phyloP scores from a whole-genome alignment of 2,888 invertebrate genomes.

The Hetaerina titia region DNA sequence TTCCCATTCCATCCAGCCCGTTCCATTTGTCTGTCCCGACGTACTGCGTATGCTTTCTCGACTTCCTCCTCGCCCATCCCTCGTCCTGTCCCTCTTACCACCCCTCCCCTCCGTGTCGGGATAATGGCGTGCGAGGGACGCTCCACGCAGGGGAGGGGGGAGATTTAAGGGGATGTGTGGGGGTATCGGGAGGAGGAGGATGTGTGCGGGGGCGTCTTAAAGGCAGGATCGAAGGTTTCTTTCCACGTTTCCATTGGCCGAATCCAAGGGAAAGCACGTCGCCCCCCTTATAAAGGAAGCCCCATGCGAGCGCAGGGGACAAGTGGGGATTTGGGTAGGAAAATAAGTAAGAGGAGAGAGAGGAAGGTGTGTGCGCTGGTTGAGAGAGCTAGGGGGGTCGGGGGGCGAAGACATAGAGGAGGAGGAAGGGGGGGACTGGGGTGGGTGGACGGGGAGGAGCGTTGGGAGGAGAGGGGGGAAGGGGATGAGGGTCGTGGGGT shows the following conservation, averaged over 20 bases:
- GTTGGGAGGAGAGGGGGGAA: background rate
- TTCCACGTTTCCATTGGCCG: slow-evolving; percentile 49
- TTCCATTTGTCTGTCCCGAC: background rate
- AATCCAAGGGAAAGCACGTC: slow-evolving; percentile 54
- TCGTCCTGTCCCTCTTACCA: background rate
- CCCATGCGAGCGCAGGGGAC: slow-evolving; percentile 34
- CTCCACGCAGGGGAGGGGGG: background rate
- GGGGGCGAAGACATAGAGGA: too few relatives aligned
- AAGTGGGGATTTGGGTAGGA: background rate
- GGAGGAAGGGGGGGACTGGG: background rate
- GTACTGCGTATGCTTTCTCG: too few relatives aligned
- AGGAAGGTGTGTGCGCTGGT: background rate
- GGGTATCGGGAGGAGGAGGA: background rate
- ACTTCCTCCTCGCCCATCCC: background rate
- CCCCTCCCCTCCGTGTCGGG: background rate
- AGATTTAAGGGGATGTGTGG: background rate
- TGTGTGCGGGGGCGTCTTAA: slow-evolving; percentile 19
- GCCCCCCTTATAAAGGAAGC: slow-evolving; percentile 33
- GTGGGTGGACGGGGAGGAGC: background rate
- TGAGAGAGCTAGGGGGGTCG: background rate
- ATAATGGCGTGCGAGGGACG: background rate
- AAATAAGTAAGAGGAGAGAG: background rate
- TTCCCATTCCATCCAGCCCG: background rate
- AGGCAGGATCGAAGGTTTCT: slow-evolving; percentile 21
- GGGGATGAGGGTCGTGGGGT: background rate